A percentile compares a stretch with the other conserved stretches of the same genome.
phyloP scores from a whole-genome alignment of 2,113 vertebrate genomes.

The Ondatra zibethicus region DNA sequence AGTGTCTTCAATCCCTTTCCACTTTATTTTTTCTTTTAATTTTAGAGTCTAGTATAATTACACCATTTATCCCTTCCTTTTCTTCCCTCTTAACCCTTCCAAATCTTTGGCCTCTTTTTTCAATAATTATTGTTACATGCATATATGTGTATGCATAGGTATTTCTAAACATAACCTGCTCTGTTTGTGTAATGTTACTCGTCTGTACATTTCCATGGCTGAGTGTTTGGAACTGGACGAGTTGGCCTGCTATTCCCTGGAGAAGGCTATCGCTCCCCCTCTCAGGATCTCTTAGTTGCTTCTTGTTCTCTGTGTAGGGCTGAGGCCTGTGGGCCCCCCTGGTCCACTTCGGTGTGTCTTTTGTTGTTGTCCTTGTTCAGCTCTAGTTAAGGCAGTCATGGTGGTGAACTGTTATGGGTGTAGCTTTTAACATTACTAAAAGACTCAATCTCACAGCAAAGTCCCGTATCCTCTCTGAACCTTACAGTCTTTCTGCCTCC shows the following conservation, averaged over 20 bases:
- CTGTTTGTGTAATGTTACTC: background rate
- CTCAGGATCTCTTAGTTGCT: background rate
- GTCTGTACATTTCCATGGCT: background rate
- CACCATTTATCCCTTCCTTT: background rate
- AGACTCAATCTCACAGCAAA: background rate
- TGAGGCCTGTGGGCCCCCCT: background rate
- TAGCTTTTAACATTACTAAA: background rate
- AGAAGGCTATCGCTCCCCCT: background rate
- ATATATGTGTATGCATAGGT: background rate
- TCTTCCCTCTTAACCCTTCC: background rate
- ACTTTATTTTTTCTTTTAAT: background rate
- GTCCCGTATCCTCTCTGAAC: too few species aligned
- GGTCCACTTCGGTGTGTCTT: too few species aligned
- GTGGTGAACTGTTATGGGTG: background rate
- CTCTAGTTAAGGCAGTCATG: background rate
- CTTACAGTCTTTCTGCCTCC: background rate
- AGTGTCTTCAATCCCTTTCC: background rate
- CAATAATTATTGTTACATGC: background rate
- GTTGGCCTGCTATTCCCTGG: background rate
- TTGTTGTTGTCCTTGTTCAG: background rate
- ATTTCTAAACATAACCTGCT: background rate
- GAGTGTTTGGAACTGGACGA: background rate
- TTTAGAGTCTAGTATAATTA: background rate
- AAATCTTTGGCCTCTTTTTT: background rate
- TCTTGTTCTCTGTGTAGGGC: background rate